Percentiles rank a stretch among this genome's conserved stretches.
Evolutionary conservation across 2,888 invertebrate genomes (phyloP).

Genomic region (Sisyra terminalis): DNA sequence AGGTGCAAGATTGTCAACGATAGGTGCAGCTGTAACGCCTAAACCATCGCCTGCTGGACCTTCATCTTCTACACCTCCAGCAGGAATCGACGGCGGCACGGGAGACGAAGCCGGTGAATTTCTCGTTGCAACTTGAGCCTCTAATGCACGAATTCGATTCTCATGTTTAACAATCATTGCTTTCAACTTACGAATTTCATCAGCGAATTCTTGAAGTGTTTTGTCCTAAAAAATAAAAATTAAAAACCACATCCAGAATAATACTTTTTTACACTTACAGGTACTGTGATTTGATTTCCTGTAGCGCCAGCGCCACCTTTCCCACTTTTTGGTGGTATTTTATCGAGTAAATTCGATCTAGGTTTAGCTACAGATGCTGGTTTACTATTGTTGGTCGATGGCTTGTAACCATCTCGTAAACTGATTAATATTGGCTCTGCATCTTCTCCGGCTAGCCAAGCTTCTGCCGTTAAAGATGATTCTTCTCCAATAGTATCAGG

Average conservation of each 20-base stretch:
- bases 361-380: constrained; percentile 52
- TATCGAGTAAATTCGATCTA: constrained; percentile 68
- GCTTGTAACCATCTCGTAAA: constrained; percentile 61
- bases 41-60: constrained; percentile 26
- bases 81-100: constrained; percentile 13
- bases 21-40: constrained; percentile 19
- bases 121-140: constrained; percentile 35
- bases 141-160: constrained; percentile 64
- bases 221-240: constrained; percentile 37
- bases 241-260: constrained; percentile 12
- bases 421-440: constrained; percentile 85
- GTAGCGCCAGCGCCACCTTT: constrained; percentile 16
- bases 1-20: constrained; percentile 29
- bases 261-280: constrained; percentile 24
- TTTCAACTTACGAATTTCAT: constrained; percentile 81
- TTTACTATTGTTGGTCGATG: constrained; percentile 51
- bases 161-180: constrained; percentile 92
- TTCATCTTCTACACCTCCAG: constrained; percentile 20
- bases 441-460: constrained; percentile 81
- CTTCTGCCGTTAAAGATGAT: constrained; percentile 77
- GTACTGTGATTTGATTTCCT: constrained; percentile 13
- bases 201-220: constrained; percentile 66
- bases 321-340: constrained; percentile 33
- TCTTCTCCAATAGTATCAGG: constrained; percentile 88
- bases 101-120: constrained; percentile 4